These are phyloP conservation scores for Leucoma salicis DNA, from an alignment of 2,888 invertebrate species.

Conservation along the genomic window DNA sequence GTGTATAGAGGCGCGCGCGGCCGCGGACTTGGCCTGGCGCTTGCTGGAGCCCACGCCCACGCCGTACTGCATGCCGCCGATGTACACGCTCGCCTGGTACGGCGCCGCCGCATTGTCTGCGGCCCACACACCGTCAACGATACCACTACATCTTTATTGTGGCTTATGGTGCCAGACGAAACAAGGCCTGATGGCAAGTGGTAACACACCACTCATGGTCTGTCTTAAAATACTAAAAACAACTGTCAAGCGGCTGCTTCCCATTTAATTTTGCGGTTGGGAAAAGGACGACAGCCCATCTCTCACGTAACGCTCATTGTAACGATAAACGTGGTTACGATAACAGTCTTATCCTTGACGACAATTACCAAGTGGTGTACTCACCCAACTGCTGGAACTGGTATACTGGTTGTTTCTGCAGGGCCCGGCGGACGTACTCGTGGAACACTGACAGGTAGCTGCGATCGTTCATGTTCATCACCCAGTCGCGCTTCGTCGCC, in stretches of 20 bases:
- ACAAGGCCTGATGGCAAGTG: neutral
- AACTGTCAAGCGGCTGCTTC: no score
- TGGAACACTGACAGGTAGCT: constrained; percentile 97
- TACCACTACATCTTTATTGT: no score
- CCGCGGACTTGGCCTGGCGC: constrained; percentile 97
- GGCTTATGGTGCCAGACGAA: no score
- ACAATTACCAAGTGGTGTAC: no score
- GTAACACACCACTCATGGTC: no score
- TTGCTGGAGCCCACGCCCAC: constrained; percentile 97
- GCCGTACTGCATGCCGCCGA: constrained; percentile 96
- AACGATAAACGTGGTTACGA: no score
- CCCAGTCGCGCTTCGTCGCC: constrained; percentile 90
- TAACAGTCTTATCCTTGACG: no score
- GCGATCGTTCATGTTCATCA: constrained; percentile 98
- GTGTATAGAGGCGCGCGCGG: constrained; percentile 93
- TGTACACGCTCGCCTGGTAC: constrained; percentile 95
- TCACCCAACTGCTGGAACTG: constrained; percentile 93
- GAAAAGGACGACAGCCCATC: no score
- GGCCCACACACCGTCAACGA: no score
- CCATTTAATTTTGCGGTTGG: no score
- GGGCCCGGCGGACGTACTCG: constrained; percentile 97
- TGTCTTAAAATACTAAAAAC: neutral
- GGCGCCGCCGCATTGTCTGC: constrained; percentile 94
- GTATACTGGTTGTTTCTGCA: constrained; percentile 96
- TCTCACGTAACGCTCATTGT: no score